phyloP scores from a whole-genome alignment of 2,797 vertebrate species.

The Adelosebastes latens region DNA sequence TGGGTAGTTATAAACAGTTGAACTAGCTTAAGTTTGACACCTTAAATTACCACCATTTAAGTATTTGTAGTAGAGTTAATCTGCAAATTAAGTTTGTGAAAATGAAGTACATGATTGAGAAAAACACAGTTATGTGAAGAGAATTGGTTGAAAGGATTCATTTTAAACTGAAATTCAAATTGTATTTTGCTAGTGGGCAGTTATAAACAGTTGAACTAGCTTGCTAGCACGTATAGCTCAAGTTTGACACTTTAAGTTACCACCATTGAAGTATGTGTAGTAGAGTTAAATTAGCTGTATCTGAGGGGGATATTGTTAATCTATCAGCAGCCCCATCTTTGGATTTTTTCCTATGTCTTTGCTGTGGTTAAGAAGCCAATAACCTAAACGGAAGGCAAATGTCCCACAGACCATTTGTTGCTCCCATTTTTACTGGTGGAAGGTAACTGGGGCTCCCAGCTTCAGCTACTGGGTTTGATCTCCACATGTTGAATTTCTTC shows the following conservation, averaged over 20 bases:
- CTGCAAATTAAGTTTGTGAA: not conserved
- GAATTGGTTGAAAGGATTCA: too few relatives aligned
- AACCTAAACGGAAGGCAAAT: constrained; percentile 65
- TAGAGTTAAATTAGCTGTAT: not conserved
- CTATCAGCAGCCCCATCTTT: constrained; percentile 9
- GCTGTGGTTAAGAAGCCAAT: constrained; percentile 63
- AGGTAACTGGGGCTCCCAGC: constrained; percentile 21
- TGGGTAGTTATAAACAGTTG: too few relatives aligned
- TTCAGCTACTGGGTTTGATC: constrained; percentile 53
- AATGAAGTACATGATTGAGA: not conserved
- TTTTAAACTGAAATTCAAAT: not conserved
- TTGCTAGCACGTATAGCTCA: not conserved
- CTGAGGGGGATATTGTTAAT: not conserved
- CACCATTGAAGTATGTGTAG: not conserved
- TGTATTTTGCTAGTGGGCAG: not conserved
- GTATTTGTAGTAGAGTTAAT: too few relatives aligned
- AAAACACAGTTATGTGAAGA: too few relatives aligned
- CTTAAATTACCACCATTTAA: too few relatives aligned
- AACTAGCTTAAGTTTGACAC: too few relatives aligned
- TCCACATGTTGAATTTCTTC: constrained; percentile 53
- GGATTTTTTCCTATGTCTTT: constrained; percentile 31
- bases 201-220: not conserved
- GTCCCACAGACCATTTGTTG: constrained; percentile 67
- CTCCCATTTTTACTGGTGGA: constrained; percentile 37
- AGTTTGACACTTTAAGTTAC: not conserved